Conservation (phyloP, 2,888 invertebrate species). For the Danaus chrysippus region DNA sequence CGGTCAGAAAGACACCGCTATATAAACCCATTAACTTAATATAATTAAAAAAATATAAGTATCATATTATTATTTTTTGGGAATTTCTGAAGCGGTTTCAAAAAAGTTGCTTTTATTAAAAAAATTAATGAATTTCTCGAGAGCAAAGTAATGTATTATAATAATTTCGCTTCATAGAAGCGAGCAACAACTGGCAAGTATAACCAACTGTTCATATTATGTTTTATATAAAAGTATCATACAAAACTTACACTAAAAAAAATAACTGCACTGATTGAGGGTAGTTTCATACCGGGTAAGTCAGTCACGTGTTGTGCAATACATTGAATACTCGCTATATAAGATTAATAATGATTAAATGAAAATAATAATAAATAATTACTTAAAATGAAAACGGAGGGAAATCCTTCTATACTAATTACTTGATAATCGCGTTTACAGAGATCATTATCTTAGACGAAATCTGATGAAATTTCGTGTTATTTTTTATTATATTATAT, state of each 20-base stretch:
- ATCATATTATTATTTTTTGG: background rate
- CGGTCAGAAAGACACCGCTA: slow-evolving; percentile 10
- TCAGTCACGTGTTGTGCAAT: slow-evolving; percentile 61
- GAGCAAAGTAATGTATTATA: slow-evolving; percentile 29
- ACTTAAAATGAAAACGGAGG: slow-evolving; percentile 57
- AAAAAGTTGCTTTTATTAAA: too few species aligned
- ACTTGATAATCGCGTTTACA: slow-evolving; percentile 18
- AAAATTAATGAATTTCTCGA: too few species aligned
- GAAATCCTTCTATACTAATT: slow-evolving; percentile 41
- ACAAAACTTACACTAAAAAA: slow-evolving; percentile 69
- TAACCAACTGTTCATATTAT: slow-evolving; percentile 54
- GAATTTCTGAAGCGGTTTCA: background rate
- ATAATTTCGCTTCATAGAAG: slow-evolving; percentile 68
- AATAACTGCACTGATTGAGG: slow-evolving; percentile 71
- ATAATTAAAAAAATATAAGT: background rate
- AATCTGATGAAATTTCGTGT: background rate
- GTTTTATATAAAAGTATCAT: slow-evolving; percentile 59
- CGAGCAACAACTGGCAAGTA: slow-evolving; percentile 60
- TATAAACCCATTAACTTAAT: slow-evolving; percentile 4
- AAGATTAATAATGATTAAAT: slow-evolving; percentile 39
- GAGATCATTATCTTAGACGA: slow-evolving; percentile 20
- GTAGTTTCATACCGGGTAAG: slow-evolving; percentile 67
- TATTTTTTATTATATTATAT: slow-evolving; percentile 12
- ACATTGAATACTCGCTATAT: slow-evolving; percentile 27
- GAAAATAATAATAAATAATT: slow-evolving; percentile 62